Conservation (phyloP, 1,140 invertebrate genomes). For the Drosophila erecta region DNA sequence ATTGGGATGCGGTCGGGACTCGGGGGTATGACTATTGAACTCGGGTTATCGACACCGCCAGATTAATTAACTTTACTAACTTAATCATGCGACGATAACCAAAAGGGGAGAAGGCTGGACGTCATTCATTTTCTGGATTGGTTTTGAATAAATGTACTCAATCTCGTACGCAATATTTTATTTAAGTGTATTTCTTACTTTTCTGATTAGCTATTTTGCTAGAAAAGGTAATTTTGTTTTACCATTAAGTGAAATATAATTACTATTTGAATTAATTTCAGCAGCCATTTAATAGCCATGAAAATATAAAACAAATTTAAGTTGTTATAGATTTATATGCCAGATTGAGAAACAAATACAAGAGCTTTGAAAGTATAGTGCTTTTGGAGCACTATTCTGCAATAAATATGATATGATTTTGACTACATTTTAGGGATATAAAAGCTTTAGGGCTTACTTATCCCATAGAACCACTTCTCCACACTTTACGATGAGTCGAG, state of each 20-base stretch:
- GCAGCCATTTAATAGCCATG: no score
- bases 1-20: constrained; percentile 15
- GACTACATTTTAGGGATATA: not conserved
- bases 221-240: no score
- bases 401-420: not conserved
- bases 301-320: no score
- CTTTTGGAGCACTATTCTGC: no score
- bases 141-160: not conserved
- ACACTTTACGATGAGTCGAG: constrained; percentile 1
- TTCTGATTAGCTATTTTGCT: no score
- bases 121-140: not conserved
- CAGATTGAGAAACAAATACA: no score
- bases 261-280: no score
- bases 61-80: constrained; percentile 16
- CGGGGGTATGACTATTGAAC: constrained; percentile 7
- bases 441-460: constrained; percentile 1
- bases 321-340: no score
- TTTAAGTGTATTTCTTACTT: no score
- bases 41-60: constrained; percentile 25
- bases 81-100: constrained; percentile 10
- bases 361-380: no score
- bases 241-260: no score
- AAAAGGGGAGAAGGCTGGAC: not conserved
- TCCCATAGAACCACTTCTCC: not conserved
- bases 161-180: no score